These are phyloP conservation scores for Eristalinus aeneus DNA, from an alignment of 2,888 invertebrate species.

Conservation along the genomic window DNA sequence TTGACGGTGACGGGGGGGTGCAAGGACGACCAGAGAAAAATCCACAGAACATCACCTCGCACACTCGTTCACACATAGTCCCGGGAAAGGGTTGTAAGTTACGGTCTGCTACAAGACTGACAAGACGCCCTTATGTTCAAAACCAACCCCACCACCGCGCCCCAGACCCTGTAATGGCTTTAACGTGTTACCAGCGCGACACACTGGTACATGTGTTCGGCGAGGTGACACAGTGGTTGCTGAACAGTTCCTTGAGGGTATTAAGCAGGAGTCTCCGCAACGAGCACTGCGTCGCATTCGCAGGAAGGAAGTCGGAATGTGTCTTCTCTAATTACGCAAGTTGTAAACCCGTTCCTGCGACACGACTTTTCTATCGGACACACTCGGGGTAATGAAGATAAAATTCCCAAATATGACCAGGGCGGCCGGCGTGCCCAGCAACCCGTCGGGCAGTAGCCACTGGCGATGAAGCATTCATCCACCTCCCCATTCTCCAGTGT, in stretches of 20 bases:
- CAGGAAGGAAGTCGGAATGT: constrained; percentile 65
- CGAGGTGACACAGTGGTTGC: constrained; percentile 48
- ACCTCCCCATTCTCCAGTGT: neutral
- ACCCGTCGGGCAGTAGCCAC: constrained; percentile 34
- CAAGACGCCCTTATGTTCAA: constrained; percentile 35
- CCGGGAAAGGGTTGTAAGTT: constrained; percentile 54
- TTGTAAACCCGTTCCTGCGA: constrained; percentile 44
- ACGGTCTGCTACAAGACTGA: constrained; percentile 25
- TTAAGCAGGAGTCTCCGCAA: constrained; percentile 35
- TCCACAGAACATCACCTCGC: neutral
- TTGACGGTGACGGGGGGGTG: constrained; percentile 1
- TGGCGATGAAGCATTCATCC: neutral
- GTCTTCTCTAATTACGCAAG: constrained; percentile 68
- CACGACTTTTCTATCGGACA: constrained; percentile 55
- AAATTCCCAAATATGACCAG: constrained; percentile 62
- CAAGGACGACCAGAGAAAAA: constrained; percentile 25
- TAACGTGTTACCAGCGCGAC: constrained; percentile 53
- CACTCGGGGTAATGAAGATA: constrained; percentile 61
- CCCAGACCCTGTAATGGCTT: constrained; percentile 45
- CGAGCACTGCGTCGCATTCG: constrained; percentile 37
- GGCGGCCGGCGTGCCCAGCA: neutral
- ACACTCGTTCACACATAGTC: neutral
- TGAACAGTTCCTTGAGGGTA: constrained; percentile 58
- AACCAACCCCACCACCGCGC: neutral
- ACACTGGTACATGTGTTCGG: constrained; percentile 49